Evolutionary conservation across 2,113 vertebrate genomes (phyloP).

Genomic region (Phoenicopterus ruber): DNA sequence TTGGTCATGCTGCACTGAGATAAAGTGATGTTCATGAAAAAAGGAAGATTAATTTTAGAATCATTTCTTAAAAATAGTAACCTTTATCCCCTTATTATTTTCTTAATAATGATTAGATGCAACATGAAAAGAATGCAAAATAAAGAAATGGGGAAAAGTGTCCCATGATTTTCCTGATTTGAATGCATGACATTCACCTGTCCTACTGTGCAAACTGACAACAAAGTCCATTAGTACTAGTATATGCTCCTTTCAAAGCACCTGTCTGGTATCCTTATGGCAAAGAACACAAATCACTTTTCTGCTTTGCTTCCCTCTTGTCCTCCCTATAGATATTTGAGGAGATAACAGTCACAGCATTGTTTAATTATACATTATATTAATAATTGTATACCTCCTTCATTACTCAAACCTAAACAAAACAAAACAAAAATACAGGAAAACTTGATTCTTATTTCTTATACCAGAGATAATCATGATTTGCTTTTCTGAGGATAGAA

Average conservation of each 20-base stretch:
- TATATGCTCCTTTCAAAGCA: not conserved
- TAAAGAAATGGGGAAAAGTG: not conserved
- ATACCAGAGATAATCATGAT: not conserved
- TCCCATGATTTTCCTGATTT: not conserved
- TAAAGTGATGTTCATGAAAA: not conserved
- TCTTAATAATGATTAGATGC: not conserved
- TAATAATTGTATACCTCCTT: not conserved
- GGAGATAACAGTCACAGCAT: not conserved
- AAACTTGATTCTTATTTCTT: not conserved
- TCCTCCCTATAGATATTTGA: not conserved
- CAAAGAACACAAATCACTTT: not conserved
- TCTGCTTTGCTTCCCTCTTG: not conserved
- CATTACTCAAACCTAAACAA: not conserved
- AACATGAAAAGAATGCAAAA: not conserved
- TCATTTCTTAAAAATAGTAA: not conserved
- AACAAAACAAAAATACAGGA: not conserved
- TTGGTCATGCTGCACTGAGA: not conserved
- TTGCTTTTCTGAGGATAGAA: not conserved
- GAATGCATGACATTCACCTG: not conserved
- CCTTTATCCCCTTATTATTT: not conserved
- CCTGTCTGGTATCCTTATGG: not conserved
- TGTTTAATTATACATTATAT: not conserved
- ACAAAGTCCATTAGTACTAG: not conserved
- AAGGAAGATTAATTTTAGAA: not conserved
- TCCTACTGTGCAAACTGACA: not conserved